phyloP scores from a whole-genome alignment of 2,113 vertebrate species.

The Chamaetylas fuelleborni region DNA sequence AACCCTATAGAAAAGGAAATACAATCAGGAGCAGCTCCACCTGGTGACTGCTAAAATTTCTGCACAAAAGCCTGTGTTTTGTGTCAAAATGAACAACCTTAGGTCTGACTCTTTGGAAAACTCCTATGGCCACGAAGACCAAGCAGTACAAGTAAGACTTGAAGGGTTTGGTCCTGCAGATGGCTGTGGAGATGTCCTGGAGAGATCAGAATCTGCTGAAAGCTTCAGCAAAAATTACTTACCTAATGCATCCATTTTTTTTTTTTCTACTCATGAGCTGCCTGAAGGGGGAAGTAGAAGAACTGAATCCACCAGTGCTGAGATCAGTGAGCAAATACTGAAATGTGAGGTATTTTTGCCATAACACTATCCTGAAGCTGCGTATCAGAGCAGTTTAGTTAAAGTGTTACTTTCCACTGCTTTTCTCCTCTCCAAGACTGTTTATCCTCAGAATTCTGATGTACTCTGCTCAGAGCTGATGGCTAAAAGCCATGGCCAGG shows the following conservation, averaged over 20 bases:
- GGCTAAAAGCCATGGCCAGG: not conserved
- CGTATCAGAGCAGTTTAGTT: not conserved
- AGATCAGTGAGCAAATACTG: not conserved
- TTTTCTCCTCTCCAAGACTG: not conserved
- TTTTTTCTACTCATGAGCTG: not conserved
- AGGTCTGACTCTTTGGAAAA: not conserved
- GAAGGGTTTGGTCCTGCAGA: not conserved
- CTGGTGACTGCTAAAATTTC: not conserved
- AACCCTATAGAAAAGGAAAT: not conserved
- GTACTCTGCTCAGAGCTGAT: rapidly evolving
- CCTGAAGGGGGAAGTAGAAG: not conserved
- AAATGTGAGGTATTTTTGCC: not conserved
- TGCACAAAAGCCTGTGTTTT: not conserved
- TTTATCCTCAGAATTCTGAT: not conserved
- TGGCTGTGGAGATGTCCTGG: not conserved
- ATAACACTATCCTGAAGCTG: not conserved
- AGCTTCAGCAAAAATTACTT: not conserved
- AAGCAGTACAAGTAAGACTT: not conserved
- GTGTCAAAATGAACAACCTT: not conserved
- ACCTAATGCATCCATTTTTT: not conserved
- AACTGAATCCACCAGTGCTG: not conserved
- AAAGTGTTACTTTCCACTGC: not conserved
- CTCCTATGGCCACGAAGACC: not conserved
- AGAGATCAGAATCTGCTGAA: not conserved
- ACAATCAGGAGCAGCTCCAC: not conserved